Evolutionary conservation across 2,797 vertebrate species (phyloP), one percentile per base, ranked within the genome.

Genomic region (Catharus ustulatus): DNA sequence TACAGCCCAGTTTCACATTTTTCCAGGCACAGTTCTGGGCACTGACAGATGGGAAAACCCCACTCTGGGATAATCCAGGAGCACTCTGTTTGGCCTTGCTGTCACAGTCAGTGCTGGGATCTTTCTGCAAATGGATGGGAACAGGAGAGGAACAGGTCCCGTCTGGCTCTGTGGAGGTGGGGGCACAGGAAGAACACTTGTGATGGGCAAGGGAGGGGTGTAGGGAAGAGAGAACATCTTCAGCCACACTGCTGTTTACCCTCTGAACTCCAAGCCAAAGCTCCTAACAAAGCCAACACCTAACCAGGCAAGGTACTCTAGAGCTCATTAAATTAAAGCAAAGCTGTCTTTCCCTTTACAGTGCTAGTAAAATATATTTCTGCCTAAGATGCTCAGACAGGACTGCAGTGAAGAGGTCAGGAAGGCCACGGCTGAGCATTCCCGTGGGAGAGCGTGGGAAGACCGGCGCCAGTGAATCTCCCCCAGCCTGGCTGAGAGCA

Each of bases 1-100:
- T 55, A 62, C 63, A 76, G 40, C 6, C 59, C 45, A 23, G 42
- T 78, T 78, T 57, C 2, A 5, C 38, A 57, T 57, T 30, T 16
- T 34, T 74, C 11, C 29, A 61, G 46, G 26, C 20, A 38, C 29
- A 43, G 26, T 63, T 43, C 15, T 1, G 3, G 40, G 27, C 17
- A 74, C 61, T 1, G 3, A 36, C 43, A 62, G 72, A 40, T 43
- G 23, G 68, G 22, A 90, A 77, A 80, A 55, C 16, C 40, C 36
- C 6, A 3, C 0, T 0, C 57, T 43, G 1, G 1, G 29, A 74
- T n/a, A 81, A 52, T 22, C n/a, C 0, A 4, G n/a, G 13, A 80
- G 54, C 2, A 0, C 15, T 49, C 34, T 2, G 1, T 27, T 74
- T 55, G 21, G 59, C 45, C 24, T 73, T 1, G 0, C 52, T 62